These are phyloP conservation scores for Hemibagrus guttatus DNA, from an alignment of 2,797 vertebrate genomes.

Conservation along the genomic window DNA sequence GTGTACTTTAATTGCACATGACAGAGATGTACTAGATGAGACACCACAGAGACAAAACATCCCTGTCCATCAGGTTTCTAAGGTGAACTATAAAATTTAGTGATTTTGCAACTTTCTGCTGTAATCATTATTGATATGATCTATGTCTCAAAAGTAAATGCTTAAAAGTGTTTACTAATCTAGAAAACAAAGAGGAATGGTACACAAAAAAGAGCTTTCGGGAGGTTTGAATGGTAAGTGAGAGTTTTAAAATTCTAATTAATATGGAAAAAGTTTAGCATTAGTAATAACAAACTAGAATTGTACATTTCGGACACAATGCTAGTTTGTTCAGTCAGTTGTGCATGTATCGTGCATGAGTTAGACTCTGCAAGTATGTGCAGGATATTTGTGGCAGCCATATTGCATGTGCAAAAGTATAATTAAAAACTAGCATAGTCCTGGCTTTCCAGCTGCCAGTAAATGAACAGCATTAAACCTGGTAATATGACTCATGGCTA, in stretches of 20 bases:
- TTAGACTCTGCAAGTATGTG: too few relatives aligned
- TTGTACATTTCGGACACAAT: not conserved
- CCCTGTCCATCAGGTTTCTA: not conserved
- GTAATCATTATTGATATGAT: not conserved
- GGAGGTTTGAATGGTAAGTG: not conserved
- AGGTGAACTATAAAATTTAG: not conserved
- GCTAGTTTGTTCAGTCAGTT: not conserved
- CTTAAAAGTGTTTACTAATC: not conserved
- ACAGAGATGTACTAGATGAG: not conserved
- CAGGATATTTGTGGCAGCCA: not conserved
- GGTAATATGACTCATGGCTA: not conserved
- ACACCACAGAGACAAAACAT: not conserved
- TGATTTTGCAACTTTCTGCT: not conserved
- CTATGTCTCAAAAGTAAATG: not conserved
- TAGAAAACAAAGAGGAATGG: not conserved
- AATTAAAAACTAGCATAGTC: not conserved
- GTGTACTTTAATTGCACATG: too few relatives aligned
- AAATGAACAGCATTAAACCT: not conserved
- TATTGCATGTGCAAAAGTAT: too few relatives aligned
- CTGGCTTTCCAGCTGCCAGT: not conserved
- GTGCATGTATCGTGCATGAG: not conserved
- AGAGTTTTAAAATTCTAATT: not conserved
- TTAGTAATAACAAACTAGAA: not conserved
- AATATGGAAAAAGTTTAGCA: not conserved
- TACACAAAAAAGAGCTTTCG: not conserved